Base-by-base conservation (phyloP, 2,888 invertebrate species). In the Diarsia dahlii region DNA sequence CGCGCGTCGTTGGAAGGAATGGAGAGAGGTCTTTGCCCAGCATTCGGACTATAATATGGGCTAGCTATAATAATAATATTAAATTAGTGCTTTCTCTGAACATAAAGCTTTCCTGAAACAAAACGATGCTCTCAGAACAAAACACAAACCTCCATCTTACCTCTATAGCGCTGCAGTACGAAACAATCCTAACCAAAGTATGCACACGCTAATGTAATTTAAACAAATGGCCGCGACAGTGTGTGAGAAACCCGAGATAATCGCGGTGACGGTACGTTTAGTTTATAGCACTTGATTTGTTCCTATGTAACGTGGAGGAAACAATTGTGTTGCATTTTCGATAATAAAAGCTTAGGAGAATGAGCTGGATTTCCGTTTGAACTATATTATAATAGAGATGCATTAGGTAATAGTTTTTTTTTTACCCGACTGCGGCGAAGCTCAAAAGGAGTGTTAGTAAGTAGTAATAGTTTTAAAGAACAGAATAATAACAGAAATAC, bases 121-220 rank as follows among this genome's bases (percentile, higher is more conserved):
- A 10, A 54, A n/a, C 52, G 18, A 5, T 23, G 13, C 1, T n/a
- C 1, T n/a, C n/a, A 52, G 12, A 39, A 64, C 66, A 52, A 54
- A 50, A 5, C 34, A 4, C 15, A 0, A 48, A 45, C 1, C 48
- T 18, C 0, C 0, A 39, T 28, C 18, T 20, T 28, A 58, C 15
- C 15, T 66, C 52, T 3, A 39, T 64, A 66, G 68, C 68, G 18
- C 45, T 18, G 0, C 20, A 69, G 50, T 92, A 86, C 76, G 6
- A 0, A 1, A 65, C 74, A 50, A 3, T 3, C 88, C 46, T 88
- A 76, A 90, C 50, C 76, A 68, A 90, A 92, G 90, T 92, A 93
- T 93, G 93, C 94, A 95, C 95, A 95, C 95, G 95, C 92, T 94
- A 95, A 95, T 95, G 95, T 93, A 95, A 95, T 95, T 95, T 95